Evolutionary conservation across 1,140 invertebrate genomes (phyloP).

Genomic region (Drosophila nikananu): DNA sequence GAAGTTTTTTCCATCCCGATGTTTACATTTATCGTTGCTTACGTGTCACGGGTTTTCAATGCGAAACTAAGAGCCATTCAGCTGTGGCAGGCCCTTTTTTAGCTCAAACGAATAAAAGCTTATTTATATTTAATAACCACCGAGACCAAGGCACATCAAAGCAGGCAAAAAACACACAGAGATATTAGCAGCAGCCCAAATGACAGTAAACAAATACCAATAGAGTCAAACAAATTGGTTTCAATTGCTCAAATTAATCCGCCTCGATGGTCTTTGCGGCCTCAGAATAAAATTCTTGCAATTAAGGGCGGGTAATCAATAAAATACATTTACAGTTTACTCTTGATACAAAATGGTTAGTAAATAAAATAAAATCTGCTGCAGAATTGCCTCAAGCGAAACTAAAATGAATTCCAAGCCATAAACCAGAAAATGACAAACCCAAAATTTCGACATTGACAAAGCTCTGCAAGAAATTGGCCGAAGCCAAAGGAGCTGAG

Average conservation of each 20-base stretch:
- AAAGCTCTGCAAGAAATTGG: constrained; percentile 73
- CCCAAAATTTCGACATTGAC: constrained; percentile 70
- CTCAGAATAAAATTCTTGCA: neutral
- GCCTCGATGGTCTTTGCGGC: neutral
- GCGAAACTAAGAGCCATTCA: constrained; percentile 10
- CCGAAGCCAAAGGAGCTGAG: constrained; percentile 24
- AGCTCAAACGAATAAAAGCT: neutral
- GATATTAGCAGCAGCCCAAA: neutral
- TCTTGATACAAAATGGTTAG: neutral
- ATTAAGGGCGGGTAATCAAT: constrained; percentile 9
- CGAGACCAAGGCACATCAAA: neutral
- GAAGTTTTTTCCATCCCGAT: neutral
- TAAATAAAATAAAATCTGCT: constrained; percentile 29
- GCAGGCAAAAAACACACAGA: constrained; percentile 9
- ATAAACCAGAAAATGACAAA: constrained; percentile 62
- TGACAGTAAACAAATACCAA: constrained; percentile 3
- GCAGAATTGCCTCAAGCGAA: constrained; percentile 30
- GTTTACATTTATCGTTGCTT: constrained; percentile 24
- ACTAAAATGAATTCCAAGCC: constrained; percentile 46
- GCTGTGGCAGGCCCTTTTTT: neutral
- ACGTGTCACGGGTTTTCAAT: constrained; percentile 13
- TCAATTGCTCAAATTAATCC: constrained; percentile 10
- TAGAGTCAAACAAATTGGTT: neutral
- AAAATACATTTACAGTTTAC: neutral
- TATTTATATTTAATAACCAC: constrained; percentile 28